Evolutionary conservation across 2,113 vertebrate species (phyloP), one percentile per base, ranked within the genome.

Genomic region (Alosa alosa): DNA sequence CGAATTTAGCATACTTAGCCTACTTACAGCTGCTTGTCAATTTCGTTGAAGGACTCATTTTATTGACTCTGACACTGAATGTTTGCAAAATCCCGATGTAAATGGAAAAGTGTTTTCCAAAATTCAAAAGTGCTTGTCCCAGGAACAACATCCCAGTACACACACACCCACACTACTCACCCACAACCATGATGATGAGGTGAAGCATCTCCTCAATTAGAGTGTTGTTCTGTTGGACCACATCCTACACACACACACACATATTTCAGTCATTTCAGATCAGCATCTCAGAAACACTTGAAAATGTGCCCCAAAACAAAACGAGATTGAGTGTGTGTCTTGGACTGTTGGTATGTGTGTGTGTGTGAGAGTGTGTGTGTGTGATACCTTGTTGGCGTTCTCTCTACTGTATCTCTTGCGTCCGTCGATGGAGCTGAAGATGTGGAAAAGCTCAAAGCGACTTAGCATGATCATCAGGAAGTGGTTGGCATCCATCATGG

Each of bases 401-500:
- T 96, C 97, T 52, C 96, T 92, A 87, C 94, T 95, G 90, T 96
- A 97, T 92, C 97, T 95, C 92, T 97, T 99, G 68, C 97, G 97
- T 46, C 96, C 96, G 91, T 99, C 97, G 22, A 95, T 93, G 1
- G 96, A 96, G 93, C 96, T 98, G 93, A 99, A 99, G 88, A 99
- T 96, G 90, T 98, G 97, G 88, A 97, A 97, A 36, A 99, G 96
- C 90, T 99, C 98, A 89, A 99, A 99, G 64, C 98, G 97, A 90
- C 96, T 98, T 57, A 99, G 93, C 88, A 98, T 94, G 64, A 99
- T 97, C 98, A 99, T 99, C 91, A 99, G 93, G 94, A 99, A 99
- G 92, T 99, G 98, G 89, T 99, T 99, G 86, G 98, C 98, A 93
- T 99, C 98, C 98, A 99, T 99, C 98, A 99, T 99, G 84, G 98